Conservation (phyloP, 2,797 vertebrate genomes). For the Siniperca undulata region DNA sequence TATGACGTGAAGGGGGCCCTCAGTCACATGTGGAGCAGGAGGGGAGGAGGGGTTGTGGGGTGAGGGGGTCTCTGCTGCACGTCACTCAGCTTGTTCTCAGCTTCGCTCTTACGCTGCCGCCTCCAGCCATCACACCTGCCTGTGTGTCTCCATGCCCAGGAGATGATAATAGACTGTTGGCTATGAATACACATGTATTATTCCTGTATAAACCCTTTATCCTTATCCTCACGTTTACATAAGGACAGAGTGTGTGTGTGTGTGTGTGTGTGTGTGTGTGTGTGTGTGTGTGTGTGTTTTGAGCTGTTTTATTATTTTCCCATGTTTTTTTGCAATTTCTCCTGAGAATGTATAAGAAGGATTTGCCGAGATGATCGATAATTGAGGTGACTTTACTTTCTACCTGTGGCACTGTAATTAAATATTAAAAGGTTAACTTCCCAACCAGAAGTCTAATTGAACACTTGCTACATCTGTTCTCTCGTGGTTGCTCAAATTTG, state of each 20-base stretch:
- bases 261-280: not conserved
- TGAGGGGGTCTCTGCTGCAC: not conserved
- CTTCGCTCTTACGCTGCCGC: not conserved
- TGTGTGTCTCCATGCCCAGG: constrained; percentile 8
- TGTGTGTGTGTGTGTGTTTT: not conserved
- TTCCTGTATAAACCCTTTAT: constrained; percentile 2
- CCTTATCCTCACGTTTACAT: not conserved
- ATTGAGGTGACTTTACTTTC: not conserved
- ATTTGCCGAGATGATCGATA: not conserved
- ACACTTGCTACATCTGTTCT: constrained; percentile 14
- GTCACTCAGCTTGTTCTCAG: constrained; percentile 47
- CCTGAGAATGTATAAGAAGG: not conserved
- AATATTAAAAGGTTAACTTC: constrained; percentile 13
- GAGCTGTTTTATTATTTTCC: not conserved
- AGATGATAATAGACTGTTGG: constrained; percentile 34
- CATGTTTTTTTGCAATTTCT: not conserved
- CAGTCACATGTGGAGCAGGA: too few relatives aligned
- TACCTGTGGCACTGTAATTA: constrained; percentile 4
- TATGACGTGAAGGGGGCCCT: constrained; percentile 8
- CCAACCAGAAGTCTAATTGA: not conserved
- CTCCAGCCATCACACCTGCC: constrained; percentile 48
- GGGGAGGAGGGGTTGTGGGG: not conserved
- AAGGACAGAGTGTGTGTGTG: not conserved
- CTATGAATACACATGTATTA: constrained; percentile 11
- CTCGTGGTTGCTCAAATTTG: constrained; percentile 5